Evolutionary conservation across 2,113 vertebrate species (phyloP).

Genomic region (Leptobrachium leishanense): DNA sequence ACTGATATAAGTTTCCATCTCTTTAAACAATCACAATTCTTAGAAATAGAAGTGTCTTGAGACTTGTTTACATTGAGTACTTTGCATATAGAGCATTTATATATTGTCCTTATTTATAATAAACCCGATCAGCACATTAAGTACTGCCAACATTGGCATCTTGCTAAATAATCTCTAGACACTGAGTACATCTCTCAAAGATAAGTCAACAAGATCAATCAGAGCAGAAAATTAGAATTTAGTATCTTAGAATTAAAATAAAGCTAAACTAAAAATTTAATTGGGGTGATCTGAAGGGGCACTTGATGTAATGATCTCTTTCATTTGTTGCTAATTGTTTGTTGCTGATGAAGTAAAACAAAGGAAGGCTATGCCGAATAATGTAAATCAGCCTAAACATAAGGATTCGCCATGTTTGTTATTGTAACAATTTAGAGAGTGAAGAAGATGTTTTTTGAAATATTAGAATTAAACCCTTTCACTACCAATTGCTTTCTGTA

Average conservation of each 20-base stretch:
- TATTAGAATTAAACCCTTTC: too few relatives aligned
- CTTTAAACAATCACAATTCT: too few relatives aligned
- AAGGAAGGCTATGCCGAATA: slow-evolving; percentile 65
- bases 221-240: slow-evolving; percentile 99
- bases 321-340: slow-evolving; percentile 88
- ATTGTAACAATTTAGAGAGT: not conserved
- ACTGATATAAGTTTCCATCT: too few relatives aligned
- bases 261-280: slow-evolving; percentile 88
- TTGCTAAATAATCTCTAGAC: slow-evolving; percentile 89
- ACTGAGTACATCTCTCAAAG: slow-evolving; percentile 86
- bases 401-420: slow-evolving; percentile 17
- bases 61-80: too few relatives aligned
- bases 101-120: slow-evolving; percentile 80
- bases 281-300: slow-evolving; percentile 96
- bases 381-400: slow-evolving; percentile 56
- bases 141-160: slow-evolving; percentile 83
- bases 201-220: slow-evolving; percentile 98
- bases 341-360: slow-evolving; percentile 73
- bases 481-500: too few relatives aligned
- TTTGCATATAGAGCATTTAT: slow-evolving; percentile 5
- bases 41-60: too few relatives aligned
- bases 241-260: slow-evolving; percentile 90
- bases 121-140: slow-evolving; percentile 82
- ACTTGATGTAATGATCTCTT: slow-evolving; percentile 95
- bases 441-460: too few relatives aligned